Evolutionary conservation across 1,140 invertebrate species (phyloP), one percentile per base, ranked within the genome.

Genomic region (Sitodiplosis mosellana): DNA sequence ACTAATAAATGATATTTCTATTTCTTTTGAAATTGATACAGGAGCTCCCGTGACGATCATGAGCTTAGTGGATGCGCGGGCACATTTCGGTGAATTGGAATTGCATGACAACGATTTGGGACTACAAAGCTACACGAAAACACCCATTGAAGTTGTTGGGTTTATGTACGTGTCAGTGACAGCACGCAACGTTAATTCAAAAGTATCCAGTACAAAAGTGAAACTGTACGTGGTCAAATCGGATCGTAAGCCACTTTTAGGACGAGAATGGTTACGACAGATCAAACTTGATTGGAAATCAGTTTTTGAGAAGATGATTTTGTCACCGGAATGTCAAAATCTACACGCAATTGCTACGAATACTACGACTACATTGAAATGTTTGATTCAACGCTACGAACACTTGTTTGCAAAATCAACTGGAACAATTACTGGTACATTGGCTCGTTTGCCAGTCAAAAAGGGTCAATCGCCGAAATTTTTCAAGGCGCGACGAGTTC

Each of bases 31-130:
- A 17, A 19, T 45, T 11, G 45, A 47, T 34, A 46, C 43, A 21
- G 48, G 48, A 17, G 27, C 48, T 27, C 42, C 48, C 6, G 48
- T 49, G 14, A 37, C 48, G 17, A 19, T 49, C 17, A 49, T 45
- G 3, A 46, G 36, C 27, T 15, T 45, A 11, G 34, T 45, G 2
- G 48, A 49, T 38, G 42, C 41, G 14, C 44, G 46, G 34, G 33
- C 27, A 40, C 42, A 40, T 48, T 40, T 48, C 18, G 4, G 7
- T 10, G 27, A 44, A 14, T 6, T 4, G 27, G 27, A 44, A 21
- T 5, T 46, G n/a, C n/a, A n/a, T n/a, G n/a, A n/a, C n/a, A n/a
- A n/a, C n/a, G n/a, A n/a, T n/a, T n/a, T n/a, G n/a, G n/a, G n/a
- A 38, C 37, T 38, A 17, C 14, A n/a, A 38, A 38, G 37, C 18